Evolutionary conservation across 2,888 invertebrate genomes (phyloP).

Genomic region (Drosophila planitibia): DNA sequence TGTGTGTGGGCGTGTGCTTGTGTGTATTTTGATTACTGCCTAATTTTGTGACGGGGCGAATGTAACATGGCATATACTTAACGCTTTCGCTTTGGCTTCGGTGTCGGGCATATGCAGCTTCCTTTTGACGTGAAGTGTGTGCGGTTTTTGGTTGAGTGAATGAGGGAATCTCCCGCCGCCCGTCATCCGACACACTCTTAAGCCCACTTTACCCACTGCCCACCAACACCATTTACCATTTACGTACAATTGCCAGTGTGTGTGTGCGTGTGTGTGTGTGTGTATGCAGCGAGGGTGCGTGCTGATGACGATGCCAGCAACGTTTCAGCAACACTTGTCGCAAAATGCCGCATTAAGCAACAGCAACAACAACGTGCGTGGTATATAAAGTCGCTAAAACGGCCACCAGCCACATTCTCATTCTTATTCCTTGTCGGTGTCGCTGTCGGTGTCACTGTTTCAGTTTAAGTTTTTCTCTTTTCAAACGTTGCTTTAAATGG

Average conservation of each 20-base stretch:
- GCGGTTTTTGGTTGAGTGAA: slow-evolving; percentile 72
- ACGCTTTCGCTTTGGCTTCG: slow-evolving; percentile 50
- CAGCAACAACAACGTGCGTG: slow-evolving; percentile 68
- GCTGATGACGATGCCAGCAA: slow-evolving; percentile 67
- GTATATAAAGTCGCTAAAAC: slow-evolving; percentile 71
- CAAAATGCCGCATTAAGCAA: slow-evolving; percentile 76
- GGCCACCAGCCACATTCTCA: slow-evolving; percentile 29
- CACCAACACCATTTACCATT: slow-evolving; percentile 71
- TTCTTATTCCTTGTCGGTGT: slow-evolving; percentile 17
- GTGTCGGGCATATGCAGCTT: slow-evolving; percentile 56
- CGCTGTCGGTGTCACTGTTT: slow-evolving; percentile 20
- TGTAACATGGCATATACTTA: slow-evolving; percentile 72
- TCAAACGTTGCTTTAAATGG: slow-evolving; percentile 23
- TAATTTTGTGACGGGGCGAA: slow-evolving; percentile 72
- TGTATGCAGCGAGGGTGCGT: slow-evolving; percentile 53
- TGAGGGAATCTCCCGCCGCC: slow-evolving; percentile 55
- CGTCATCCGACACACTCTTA: slow-evolving; percentile 3
- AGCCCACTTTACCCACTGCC: slow-evolving; percentile 23
- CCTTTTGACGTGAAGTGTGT: slow-evolving; percentile 67
- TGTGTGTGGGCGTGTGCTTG: slow-evolving; percentile 32
- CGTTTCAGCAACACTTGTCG: slow-evolving; percentile 77
- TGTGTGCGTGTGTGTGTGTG: slow-evolving; percentile 13
- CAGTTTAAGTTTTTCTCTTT: slow-evolving; percentile 14
- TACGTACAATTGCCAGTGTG: slow-evolving; percentile 67
- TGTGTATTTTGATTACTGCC: slow-evolving; percentile 78